These are phyloP conservation scores for Pagetopsis macropterus DNA, from an alignment of 2,797 vertebrate species.

Conservation along the genomic window DNA sequence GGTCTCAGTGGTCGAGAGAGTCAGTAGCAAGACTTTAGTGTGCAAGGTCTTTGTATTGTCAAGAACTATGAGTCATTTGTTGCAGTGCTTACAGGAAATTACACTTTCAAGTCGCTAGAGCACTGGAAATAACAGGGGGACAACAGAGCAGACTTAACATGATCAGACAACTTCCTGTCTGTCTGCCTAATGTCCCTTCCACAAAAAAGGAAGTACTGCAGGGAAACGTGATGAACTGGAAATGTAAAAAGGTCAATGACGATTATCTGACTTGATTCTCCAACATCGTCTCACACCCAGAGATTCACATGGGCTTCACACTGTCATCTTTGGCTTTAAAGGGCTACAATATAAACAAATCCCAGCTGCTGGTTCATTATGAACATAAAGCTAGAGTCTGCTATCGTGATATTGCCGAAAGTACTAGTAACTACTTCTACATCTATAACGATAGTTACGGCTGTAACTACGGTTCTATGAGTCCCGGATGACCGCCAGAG, in stretches of 20 bases:
- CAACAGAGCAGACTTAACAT: constrained; percentile 2
- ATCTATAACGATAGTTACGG: too few species aligned
- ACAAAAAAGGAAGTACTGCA: not conserved
- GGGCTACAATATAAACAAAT: not conserved
- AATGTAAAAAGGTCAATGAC: not conserved
- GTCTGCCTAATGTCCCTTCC: not conserved
- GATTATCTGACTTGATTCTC: not conserved
- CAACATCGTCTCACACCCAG: not conserved
- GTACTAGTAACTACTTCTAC: not conserved
- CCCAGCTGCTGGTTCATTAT: not conserved
- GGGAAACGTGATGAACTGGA: not conserved
- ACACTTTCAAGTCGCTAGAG: constrained; percentile 34
- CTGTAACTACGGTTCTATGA: too few species aligned
- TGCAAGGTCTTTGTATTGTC: constrained; percentile 39
- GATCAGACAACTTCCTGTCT: constrained; percentile 4
- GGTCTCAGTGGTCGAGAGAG: constrained; percentile 24
- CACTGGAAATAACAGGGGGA: constrained; percentile 8
- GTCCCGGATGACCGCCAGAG: too few species aligned
- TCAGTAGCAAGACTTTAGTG: constrained; percentile 30
- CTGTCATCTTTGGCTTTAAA: not conserved
- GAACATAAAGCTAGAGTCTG: not conserved
- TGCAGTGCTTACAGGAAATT: constrained; percentile 52
- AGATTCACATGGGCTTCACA: not conserved
- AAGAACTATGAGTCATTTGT: constrained; percentile 64
- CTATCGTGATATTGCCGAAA: not conserved